Percentiles rank a stretch among this genome's conserved stretches.
phyloP scores from a whole-genome alignment of 2,888 invertebrate genomes.

The Tortricodes alternella region DNA sequence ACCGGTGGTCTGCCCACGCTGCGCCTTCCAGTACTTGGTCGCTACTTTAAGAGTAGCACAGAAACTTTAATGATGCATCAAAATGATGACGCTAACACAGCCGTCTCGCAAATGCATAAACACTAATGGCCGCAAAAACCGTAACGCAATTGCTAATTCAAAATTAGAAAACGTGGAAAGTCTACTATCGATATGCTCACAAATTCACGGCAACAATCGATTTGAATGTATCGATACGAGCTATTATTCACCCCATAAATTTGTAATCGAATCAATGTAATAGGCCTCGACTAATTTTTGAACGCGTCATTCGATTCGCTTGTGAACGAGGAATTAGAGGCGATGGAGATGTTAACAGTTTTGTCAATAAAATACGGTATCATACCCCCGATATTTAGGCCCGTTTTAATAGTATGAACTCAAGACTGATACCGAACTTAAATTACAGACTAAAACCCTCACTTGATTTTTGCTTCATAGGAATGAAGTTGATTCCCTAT shows the following conservation, averaged over 20 bases:
- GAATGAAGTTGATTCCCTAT: too few species aligned
- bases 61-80: neutral
- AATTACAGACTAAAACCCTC: too few species aligned
- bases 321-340: conserved; percentile 45
- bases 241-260: conserved; percentile 79
- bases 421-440: too few species aligned
- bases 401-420: too few species aligned
- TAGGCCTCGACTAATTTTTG: conserved; percentile 74
- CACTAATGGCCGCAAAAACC: conserved; percentile 13
- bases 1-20: too few species aligned
- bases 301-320: conserved; percentile 66
- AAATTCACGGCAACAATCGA: conserved; percentile 60
- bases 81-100: neutral
- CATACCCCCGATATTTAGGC: too few species aligned
- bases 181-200: conserved; percentile 58
- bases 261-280: conserved; percentile 77
- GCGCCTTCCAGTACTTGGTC: too few species aligned
- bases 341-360: conserved; percentile 46
- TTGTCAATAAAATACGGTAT: conserved; percentile 29
- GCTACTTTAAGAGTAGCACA: too few species aligned
- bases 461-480: too few species aligned
- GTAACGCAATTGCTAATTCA: conserved; percentile 16
- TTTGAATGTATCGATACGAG: conserved; percentile 61
- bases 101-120: neutral
- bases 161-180: conserved; percentile 43